Base-by-base conservation (phyloP, 2,888 invertebrate genomes). In the Ecliptopera silaceata region DNA sequence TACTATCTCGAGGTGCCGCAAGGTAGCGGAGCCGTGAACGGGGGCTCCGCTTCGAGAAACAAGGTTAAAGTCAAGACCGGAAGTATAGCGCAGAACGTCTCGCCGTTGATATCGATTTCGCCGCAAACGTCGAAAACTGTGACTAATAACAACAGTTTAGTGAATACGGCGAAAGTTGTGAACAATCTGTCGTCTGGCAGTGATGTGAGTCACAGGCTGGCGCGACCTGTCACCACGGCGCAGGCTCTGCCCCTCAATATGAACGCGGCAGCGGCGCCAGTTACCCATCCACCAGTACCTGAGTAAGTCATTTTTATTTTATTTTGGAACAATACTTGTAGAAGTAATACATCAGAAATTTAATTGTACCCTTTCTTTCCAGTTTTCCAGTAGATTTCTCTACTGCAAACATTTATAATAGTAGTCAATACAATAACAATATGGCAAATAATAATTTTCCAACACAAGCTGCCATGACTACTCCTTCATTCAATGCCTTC, bases 331-430 rank as follows among this genome's bases (percentile, higher is more conserved):
- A n/a, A n/a, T n/a, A n/a, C n/a, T 36, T 36, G 6, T 34, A 3
- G n/a, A 12, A 38, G 38, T 1, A 17, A 12, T 41, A 2, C 12
- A 41, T 12, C 12, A 20, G 8, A 6, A 52, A 15, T 44, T 29
- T 11, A 32, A 18, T 39, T 38, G 11, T n/a, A 18, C 1, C 60
- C 39, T 56, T 63, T 55, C 48, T 46, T 88, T 88, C 43, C 81
- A 92, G 91, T 84, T 95, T 95, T 82, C 93, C 94, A 69, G 95
- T 94, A 67, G 94, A 95, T 82, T 95, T 95, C 78, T 93, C 94
- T 66, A 93, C 93, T 61, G 95, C 95, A 61, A 93, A 94, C 75
- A 95, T 95, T 70, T 95, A 95, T 80, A 94, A 94, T 83, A 93
- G 94, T 79, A 92, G 86, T 76, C 91, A 91, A 72, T 81, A 76